These are phyloP conservation scores for Tipula lateralis DNA, from an alignment of 2,888 invertebrate genomes.

Conservation along the genomic window DNA sequence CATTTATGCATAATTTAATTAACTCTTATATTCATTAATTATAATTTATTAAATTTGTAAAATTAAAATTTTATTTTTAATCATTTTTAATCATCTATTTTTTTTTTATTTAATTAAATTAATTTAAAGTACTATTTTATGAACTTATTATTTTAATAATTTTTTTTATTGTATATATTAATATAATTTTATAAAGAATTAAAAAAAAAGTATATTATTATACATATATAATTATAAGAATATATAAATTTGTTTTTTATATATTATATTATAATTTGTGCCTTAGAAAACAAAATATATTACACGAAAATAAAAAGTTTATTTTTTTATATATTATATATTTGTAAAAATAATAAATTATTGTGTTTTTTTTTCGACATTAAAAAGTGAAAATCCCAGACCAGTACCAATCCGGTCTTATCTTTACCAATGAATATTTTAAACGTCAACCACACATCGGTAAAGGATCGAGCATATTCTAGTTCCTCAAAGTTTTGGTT, in stretches of 20 bases:
- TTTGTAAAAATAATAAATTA: background rate
- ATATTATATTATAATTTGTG: background rate
- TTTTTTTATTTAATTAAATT: background rate
- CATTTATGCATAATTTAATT: background rate
- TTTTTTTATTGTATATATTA: background rate
- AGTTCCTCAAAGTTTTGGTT: no score
- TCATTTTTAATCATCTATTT: background rate
- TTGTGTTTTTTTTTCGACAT: background rate
- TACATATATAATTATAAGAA: background rate
- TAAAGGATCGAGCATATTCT: no score
- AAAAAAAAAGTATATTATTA: background rate
- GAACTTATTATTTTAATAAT: background rate
- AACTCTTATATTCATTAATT: background rate
- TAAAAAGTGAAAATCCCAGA: no score
- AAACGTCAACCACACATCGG: no score
- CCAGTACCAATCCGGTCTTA: no score
- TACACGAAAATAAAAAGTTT: background rate
- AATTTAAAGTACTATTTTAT: conserved; percentile 20
- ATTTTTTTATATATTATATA: background rate
- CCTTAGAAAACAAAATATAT: background rate
- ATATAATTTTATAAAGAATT: background rate
- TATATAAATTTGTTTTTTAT: background rate
- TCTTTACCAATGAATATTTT: no score
- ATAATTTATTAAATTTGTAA: conserved; percentile 19
- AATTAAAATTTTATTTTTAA: background rate